Evolutionary conservation across 2,888 invertebrate species (phyloP).

Genomic region (Rotaria magnacalcarata): DNA sequence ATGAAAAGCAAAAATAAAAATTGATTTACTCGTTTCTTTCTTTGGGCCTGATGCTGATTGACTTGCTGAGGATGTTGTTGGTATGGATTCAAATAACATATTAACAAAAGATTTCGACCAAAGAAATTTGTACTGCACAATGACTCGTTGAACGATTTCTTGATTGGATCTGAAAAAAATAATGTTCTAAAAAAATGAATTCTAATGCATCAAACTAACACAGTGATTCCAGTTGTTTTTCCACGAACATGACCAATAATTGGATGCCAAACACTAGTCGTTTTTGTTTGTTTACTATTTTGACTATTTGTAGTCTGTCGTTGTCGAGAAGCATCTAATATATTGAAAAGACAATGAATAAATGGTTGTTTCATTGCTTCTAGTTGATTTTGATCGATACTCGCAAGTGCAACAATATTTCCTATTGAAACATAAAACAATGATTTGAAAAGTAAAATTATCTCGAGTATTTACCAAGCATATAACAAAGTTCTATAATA

Average conservation of each 20-base stretch:
- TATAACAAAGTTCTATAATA: conserved; percentile 6
- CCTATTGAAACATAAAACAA: not conserved
- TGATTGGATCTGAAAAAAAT: not conserved
- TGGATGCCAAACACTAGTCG: conserved; percentile 41
- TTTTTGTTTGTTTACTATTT: not conserved
- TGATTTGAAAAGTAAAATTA: not conserved
- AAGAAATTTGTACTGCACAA: conserved; percentile 41
- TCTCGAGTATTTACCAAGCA: not conserved
- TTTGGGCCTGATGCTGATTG: not conserved
- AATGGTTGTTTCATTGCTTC: conserved; percentile 32
- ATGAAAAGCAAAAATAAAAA: no score
- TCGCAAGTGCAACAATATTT: not conserved
- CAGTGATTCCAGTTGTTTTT: conserved; percentile 33
- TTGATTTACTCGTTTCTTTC: conserved; percentile 18
- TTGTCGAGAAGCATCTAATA: conserved; percentile 11
- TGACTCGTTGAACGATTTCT: conserved; percentile 40
- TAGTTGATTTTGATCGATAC: not conserved
- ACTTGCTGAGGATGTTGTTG: not conserved
- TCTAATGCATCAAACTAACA: not conserved
- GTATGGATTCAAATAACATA: conserved; percentile 36
- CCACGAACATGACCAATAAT: conserved; percentile 41
- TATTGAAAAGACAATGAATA: conserved; percentile 17
- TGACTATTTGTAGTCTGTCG: not conserved
- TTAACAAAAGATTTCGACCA: conserved; percentile 42
- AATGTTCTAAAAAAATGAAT: no score